These are phyloP conservation scores for Premnoplex brunnescens DNA, from an alignment of 2,797 vertebrate species.

Conservation along the genomic window DNA sequence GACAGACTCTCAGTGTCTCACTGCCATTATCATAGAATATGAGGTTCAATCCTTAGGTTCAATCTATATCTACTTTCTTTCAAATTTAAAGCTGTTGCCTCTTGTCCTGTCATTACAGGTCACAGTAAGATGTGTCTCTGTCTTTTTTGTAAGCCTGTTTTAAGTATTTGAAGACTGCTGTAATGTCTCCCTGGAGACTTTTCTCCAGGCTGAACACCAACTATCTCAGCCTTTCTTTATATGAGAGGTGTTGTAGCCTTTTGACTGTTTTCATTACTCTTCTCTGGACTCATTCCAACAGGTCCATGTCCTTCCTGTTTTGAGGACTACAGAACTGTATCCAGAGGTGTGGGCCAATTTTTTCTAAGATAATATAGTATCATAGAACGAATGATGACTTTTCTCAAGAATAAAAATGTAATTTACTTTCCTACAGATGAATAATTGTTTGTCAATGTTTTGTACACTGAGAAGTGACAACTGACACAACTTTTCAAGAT, in stretches of 20 bases:
- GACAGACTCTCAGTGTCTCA: no score
- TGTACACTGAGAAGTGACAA: background rate
- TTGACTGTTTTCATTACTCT: background rate
- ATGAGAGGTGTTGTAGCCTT: accelerated
- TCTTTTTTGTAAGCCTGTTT: no score
- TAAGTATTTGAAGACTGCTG: no score
- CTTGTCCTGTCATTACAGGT: no score
- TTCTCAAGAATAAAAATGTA: background rate
- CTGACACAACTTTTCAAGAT: background rate
- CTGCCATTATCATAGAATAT: no score
- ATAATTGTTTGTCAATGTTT: background rate
- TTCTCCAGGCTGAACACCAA: background rate
- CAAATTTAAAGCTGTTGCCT: no score
- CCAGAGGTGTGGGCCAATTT: background rate
- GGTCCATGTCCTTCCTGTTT: background rate
- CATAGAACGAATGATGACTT: background rate
- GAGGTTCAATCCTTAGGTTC: no score
- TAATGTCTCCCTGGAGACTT: no score
- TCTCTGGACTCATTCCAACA: background rate
- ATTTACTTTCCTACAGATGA: background rate
- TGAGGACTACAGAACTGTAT: background rate
- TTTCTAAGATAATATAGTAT: background rate
- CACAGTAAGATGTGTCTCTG: no score
- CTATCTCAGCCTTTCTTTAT: background rate
- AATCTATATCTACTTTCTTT: no score